Conservation (phyloP, 1,140 invertebrate species). For the Leptinotarsa undecemlineata region DNA sequence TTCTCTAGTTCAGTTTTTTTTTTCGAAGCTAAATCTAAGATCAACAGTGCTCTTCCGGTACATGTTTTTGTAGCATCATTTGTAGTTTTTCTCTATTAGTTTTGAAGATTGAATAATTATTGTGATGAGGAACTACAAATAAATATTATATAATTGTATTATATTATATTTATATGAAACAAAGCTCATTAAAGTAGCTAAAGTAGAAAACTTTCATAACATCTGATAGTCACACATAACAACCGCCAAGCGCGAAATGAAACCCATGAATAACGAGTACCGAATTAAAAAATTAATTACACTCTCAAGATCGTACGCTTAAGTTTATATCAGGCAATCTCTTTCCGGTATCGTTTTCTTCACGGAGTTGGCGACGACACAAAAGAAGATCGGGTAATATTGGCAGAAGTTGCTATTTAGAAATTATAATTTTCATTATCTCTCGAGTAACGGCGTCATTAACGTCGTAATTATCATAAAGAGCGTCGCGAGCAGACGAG, state of each 20-base stretch:
- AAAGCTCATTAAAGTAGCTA: no score
- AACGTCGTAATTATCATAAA: slow-evolving; percentile 44
- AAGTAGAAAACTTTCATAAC: no score
- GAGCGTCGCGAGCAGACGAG: slow-evolving; percentile 35
- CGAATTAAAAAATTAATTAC: slow-evolving; percentile 14
- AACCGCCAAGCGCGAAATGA: background rate
- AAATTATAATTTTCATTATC: slow-evolving; percentile 48
- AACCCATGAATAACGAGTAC: background rate
- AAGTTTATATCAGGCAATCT: slow-evolving; percentile 12
- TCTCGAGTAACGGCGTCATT: slow-evolving; percentile 44
- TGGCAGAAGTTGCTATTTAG: slow-evolving; percentile 41
- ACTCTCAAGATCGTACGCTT: background rate
- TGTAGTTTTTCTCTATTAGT: no score
- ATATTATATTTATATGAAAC: no score
- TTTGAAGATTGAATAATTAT: no score
- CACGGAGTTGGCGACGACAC: slow-evolving; percentile 29
- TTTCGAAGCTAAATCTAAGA: no score
- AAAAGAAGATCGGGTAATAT: slow-evolving; percentile 31
- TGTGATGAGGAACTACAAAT: no score
- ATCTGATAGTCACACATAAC: no score
- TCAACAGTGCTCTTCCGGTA: no score
- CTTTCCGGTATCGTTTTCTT: background rate
- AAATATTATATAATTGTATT: no score
- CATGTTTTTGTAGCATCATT: no score
- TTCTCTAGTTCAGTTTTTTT: no score